A percentile compares a stretch with the other conserved stretches of the same genome.
These are phyloP conservation scores for Pangasianodon hypophthalmus DNA, from an alignment of 2,113 vertebrate species.

Conservation along the genomic window DNA sequence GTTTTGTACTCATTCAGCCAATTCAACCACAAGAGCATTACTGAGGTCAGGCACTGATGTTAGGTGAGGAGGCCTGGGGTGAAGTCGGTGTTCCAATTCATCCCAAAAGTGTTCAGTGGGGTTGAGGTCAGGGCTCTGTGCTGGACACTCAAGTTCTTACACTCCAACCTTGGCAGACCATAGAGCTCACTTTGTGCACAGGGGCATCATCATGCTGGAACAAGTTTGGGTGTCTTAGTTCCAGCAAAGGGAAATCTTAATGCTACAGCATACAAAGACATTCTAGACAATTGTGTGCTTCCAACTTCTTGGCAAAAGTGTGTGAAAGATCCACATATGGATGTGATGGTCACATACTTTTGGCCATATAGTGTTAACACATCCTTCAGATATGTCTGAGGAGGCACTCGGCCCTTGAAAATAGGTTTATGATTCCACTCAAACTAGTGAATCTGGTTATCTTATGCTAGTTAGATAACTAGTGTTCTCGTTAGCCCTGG, in stretches of 20 bases:
- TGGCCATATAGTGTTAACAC: neutral
- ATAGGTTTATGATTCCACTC: neutral
- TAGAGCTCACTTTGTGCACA: neutral
- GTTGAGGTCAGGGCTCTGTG: neutral
- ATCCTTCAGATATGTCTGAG: neutral
- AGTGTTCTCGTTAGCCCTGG: neutral
- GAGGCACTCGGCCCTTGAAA: neutral
- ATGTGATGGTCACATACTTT: too few species aligned
- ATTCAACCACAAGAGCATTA: neutral
- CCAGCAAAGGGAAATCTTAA: neutral
- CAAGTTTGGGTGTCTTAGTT: neutral
- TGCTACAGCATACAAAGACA: neutral
- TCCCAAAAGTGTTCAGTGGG: neutral
- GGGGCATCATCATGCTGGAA: too few species aligned
- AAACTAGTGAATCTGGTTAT: neutral
- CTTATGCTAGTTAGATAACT: neutral
- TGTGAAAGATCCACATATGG: neutral
- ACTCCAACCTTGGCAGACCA: neutral
- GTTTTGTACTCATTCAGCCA: neutral
- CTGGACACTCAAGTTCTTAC: neutral
- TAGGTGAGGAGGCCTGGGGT: neutral
- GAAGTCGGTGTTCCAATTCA: neutral
- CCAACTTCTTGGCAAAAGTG: neutral
- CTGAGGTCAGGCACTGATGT: neutral
- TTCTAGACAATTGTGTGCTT: neutral